Evolutionary conservation across 2,113 vertebrate genomes (phyloP).

Genomic region (Thamnaconus septentrionalis): DNA sequence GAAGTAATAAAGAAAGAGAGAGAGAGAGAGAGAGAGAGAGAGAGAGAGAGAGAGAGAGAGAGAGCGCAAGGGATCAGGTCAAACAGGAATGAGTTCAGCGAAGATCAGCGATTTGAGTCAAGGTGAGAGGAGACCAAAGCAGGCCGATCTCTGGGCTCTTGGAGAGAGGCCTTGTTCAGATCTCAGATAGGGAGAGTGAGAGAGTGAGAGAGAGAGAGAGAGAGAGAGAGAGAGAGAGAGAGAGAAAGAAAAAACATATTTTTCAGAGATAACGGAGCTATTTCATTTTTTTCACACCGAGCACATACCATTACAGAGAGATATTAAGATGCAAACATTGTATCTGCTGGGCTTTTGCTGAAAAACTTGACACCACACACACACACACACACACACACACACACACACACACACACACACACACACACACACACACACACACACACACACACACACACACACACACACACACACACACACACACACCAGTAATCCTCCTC

Average conservation of each 20-base stretch:
- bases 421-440: not conserved
- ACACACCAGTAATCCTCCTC: constrained; percentile 22
- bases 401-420: no score
- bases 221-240: no score
- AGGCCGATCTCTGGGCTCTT: constrained; percentile 1
- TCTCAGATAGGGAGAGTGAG: constrained; percentile 25
- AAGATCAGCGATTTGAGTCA: constrained; percentile 60
- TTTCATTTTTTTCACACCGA: no score
- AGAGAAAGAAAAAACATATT: not conserved
- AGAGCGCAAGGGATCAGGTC: constrained; percentile 30
- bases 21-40: constrained; percentile 10
- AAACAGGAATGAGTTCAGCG: constrained; percentile 50
- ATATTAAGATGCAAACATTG: no score
- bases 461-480: constrained; percentile 41
- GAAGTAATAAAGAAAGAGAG: constrained; percentile 14
- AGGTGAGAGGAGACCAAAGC: constrained; percentile 40
- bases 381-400: no score
- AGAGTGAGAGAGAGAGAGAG: not conserved
- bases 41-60: constrained; percentile 22
- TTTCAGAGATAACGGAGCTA: not conserved
- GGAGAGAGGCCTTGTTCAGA: constrained; percentile 24
- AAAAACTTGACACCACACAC: no score
- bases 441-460: constrained; percentile 38
- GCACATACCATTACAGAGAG: no score
- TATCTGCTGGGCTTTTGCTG: no score